Percentiles rank a stretch among this genome's conserved stretches.
Conservation (phyloP, 2,888 invertebrate species). For the Apoda limacodes region DNA sequence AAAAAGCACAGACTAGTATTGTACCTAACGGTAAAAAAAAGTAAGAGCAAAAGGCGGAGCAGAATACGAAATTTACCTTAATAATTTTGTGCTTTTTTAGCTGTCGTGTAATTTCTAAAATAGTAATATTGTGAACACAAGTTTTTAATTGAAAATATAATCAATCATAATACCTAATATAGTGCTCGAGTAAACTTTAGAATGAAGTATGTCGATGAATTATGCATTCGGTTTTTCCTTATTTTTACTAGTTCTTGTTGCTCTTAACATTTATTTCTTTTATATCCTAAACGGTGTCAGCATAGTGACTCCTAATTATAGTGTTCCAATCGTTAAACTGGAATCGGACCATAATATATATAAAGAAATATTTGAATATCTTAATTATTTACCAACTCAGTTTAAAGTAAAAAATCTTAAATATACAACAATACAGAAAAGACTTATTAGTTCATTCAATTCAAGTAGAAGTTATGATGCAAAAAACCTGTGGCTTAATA, state of each 20-base stretch:
- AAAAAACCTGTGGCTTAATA: too few species aligned
- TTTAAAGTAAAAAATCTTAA: slow-evolving; percentile 45
- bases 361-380: slow-evolving; percentile 47
- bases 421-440: slow-evolving; percentile 34
- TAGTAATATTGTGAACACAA: too few species aligned
- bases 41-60: too few species aligned
- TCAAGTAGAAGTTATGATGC: too few species aligned
- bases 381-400: slow-evolving; percentile 47
- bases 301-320: slow-evolving; percentile 30
- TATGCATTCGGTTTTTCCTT: slow-evolving; percentile 57
- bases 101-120: too few species aligned
- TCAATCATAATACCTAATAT: too few species aligned
- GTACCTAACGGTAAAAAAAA: too few species aligned
- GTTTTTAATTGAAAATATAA: too few species aligned
- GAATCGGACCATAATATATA: slow-evolving; percentile 35
- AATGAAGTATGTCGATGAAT: slow-evolving; percentile 45
- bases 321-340: slow-evolving; percentile 30
- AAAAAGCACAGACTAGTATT: too few species aligned
- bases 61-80: too few species aligned
- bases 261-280: slow-evolving; percentile 55
- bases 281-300: slow-evolving; percentile 42
- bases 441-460: slow-evolving; percentile 46
- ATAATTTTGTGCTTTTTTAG: too few species aligned
- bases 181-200: too few species aligned
- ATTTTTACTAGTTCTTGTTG: slow-evolving; percentile 49